Evolutionary conservation across 2,888 invertebrate genomes (phyloP).

Genomic region (Creontiades dilutus): DNA sequence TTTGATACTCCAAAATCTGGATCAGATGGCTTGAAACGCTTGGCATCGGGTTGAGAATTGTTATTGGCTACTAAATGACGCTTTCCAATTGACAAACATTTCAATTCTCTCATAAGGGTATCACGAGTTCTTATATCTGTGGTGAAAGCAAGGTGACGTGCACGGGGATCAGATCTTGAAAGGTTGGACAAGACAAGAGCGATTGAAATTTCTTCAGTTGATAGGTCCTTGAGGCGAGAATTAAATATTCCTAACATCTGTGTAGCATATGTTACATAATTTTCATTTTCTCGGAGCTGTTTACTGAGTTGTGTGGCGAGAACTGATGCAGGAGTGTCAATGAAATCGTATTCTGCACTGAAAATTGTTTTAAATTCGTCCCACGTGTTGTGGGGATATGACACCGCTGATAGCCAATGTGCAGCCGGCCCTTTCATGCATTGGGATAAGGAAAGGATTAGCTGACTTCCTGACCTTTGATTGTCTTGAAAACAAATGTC

Average conservation of each 20-base stretch:
- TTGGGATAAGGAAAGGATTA: constrained; percentile 40
- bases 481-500: constrained; percentile 44
- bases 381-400: constrained; percentile 48
- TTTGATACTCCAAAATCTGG: background rate
- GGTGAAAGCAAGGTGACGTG: constrained; percentile 63
- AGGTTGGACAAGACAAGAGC: no score
- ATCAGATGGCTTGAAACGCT: background rate
- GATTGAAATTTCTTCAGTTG: constrained; percentile 60
- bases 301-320: no score
- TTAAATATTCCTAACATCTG: constrained; percentile 55
- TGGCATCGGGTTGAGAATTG: background rate
- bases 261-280: constrained; percentile 46
- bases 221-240: constrained; percentile 12
- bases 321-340: constrained; percentile 65
- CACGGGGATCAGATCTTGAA: no score
- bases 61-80: background rate
- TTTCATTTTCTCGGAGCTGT: constrained; percentile 48
- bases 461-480: constrained; percentile 33
- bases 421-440: constrained; percentile 46
- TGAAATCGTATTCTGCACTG: constrained; percentile 24
- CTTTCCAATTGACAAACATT: constrained; percentile 30
- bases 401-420: constrained; percentile 58
- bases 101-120: constrained; percentile 22
- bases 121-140: no score
- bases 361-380: constrained; percentile 69